These are phyloP conservation scores for Sepiola atlantica DNA, from an alignment of 2,888 invertebrate genomes.

Conservation along the genomic window DNA sequence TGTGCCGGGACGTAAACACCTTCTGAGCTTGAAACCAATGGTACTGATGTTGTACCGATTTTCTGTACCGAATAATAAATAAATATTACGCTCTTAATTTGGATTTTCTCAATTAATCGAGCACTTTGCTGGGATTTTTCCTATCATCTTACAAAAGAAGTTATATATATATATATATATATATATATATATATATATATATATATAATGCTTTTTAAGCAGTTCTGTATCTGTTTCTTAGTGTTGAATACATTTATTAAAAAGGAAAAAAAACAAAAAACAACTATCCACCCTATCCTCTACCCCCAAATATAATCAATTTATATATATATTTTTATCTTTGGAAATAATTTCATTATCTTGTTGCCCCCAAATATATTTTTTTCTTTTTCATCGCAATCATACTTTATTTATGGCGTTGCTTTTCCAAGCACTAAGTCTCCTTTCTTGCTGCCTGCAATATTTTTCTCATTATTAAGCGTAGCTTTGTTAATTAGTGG, in stretches of 20 bases:
- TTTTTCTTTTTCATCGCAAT: background rate
- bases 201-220: too few relatives aligned
- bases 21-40: too few relatives aligned
- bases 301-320: background rate
- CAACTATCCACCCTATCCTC: background rate
- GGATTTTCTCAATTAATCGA: too few relatives aligned
- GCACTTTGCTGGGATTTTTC: too few relatives aligned
- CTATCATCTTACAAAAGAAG: too few relatives aligned
- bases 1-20: too few relatives aligned
- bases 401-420: background rate
- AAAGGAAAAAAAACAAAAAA: background rate
- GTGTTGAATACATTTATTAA: background rate
- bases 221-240: too few relatives aligned
- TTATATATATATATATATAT: too few relatives aligned
- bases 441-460: background rate
- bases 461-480: background rate
- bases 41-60: too few relatives aligned
- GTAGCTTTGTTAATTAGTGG: background rate
- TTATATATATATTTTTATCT: background rate
- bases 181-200: too few relatives aligned
- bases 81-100: too few relatives aligned
- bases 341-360: background rate
- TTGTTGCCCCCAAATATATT: background rate
- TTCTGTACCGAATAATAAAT: too few relatives aligned
- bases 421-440: background rate